A percentile compares a stretch with the other conserved stretches of the same genome.
Evolutionary conservation across 2,797 vertebrate genomes (phyloP).

Genomic region (Loriculus beryllinus): DNA sequence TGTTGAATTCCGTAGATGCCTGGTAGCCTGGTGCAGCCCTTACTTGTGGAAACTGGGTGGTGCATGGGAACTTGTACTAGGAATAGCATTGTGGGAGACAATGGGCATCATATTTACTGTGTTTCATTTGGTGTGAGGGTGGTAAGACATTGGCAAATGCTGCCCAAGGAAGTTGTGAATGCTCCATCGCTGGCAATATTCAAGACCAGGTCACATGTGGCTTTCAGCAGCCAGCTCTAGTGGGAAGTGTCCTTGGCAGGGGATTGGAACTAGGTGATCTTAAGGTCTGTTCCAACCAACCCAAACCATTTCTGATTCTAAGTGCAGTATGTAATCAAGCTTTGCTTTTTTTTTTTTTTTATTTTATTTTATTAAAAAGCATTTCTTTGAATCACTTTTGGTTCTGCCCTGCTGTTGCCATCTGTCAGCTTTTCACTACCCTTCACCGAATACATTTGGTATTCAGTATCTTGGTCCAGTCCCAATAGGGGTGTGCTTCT

Average conservation of each 20-base stretch:
- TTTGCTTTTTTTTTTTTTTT: no score
- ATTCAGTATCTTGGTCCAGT: not conserved
- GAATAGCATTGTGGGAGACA: not conserved
- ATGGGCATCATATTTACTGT: not conserved
- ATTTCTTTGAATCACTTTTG: not conserved
- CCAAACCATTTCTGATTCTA: not conserved
- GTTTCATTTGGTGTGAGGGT: not conserved
- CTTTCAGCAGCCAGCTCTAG: not conserved
- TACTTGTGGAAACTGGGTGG: not conserved
- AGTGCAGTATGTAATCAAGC: not conserved
- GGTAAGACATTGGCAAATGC: not conserved
- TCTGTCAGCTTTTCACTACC: not conserved
- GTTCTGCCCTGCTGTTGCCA: not conserved
- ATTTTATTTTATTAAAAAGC: not conserved
- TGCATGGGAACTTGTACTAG: not conserved
- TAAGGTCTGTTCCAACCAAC: not conserved
- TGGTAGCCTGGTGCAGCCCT: not conserved
- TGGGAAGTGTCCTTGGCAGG: not conserved
- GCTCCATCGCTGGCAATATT: not conserved
- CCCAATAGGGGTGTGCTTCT: not conserved
- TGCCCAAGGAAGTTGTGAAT: not conserved
- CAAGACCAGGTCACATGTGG: not conserved
- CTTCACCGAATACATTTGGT: not conserved
- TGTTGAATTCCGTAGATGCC: not conserved
- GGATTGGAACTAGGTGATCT: not conserved